Base-by-base conservation (phyloP, 2,797 vertebrate genomes). In the Epinephelus malabaricus region DNA sequence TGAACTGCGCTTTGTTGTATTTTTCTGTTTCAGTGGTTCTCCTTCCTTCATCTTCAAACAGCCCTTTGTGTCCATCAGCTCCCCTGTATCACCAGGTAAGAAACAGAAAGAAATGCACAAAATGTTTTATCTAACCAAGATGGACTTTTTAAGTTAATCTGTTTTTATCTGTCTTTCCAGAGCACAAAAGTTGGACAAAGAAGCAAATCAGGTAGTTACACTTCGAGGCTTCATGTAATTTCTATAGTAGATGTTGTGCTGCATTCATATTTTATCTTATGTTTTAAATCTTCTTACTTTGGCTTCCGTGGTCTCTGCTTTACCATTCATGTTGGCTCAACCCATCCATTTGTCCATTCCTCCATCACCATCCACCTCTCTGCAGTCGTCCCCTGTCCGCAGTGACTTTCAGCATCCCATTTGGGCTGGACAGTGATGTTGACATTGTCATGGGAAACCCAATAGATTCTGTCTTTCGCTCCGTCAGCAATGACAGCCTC, bases 341-440 rank as follows among this genome's bases (percentile, higher is more conserved):
- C 55, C 58, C 78, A 58, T 88, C 81, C 75, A 71, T 86, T 54
- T 62, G 25, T 78, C 76, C 81, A 81, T 89, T 66, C 53, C 3
- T 81, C 55, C 81, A 53, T 88, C 63, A 6, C 71, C 79, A 81
- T 58, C 83, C 81, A 38, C 73, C 76, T 46, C 65, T 78, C 86
- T 70, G 86, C 90, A 96, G 95, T 91, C 95, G 95, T 84, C 96
- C 96, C 78, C 94, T 98, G 78, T 97, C 97, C 75, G 96, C 97
- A 2, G 96, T 97, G 90, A 96, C 97, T 40, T 98, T 98, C 95
- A 97, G 96, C 95, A 98, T 98, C 88, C 97, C 97, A 86, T 98
- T 98, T 93, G 97, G 97, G 86, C 94, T 98, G 94, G 97, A 98
- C 96, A 98, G 97, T 94, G 97, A 98, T 64, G 97, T 98, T 91